Evolutionary conservation across 2,888 invertebrate species (phyloP).

Genomic region (Malthinus seriepunctatus): DNA sequence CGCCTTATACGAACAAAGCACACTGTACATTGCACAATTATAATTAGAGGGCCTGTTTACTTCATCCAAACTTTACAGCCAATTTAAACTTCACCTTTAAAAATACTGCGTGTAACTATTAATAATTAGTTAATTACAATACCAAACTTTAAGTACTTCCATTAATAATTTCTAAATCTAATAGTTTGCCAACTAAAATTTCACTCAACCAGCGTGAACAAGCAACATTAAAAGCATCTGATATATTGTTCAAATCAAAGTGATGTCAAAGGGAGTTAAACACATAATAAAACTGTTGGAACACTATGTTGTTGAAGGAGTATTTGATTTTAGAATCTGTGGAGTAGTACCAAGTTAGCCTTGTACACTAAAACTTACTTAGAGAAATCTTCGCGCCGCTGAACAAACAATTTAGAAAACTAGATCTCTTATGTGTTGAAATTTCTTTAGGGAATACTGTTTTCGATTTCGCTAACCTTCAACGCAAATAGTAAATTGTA

Average conservation of each 20-base stretch:
- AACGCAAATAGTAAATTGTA: background rate
- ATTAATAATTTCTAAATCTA: too few species aligned
- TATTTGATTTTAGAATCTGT: slow-evolving; percentile 17
- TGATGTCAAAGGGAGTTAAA: slow-evolving; percentile 29
- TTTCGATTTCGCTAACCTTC: slow-evolving; percentile 21
- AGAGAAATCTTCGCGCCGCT: slow-evolving; percentile 23
- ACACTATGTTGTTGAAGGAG: slow-evolving; percentile 14
- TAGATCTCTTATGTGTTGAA: slow-evolving; percentile 16
- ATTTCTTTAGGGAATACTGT: slow-evolving; percentile 21
- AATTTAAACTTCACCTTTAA: background rate
- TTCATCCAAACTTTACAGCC: background rate
- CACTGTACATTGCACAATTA: slow-evolving; percentile 6
- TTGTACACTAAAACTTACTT: slow-evolving; percentile 37
- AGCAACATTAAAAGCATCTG: slow-evolving; percentile 22
- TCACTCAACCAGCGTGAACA: slow-evolving; percentile 11
- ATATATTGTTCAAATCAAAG: slow-evolving; percentile 24
- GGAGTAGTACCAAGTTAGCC: slow-evolving; percentile 25
- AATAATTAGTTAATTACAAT: background rate
- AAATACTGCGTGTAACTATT: background rate
- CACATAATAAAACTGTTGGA: slow-evolving; percentile 26
- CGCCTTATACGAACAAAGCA: slow-evolving; percentile 6
- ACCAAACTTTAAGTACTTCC: too few species aligned
- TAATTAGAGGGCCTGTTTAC: slow-evolving; percentile 12
- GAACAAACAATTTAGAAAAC: slow-evolving; percentile 27
- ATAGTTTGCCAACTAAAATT: too few species aligned